Conservation (phyloP, 2,113 vertebrate genomes). For the Colossoma macropomum region DNA sequence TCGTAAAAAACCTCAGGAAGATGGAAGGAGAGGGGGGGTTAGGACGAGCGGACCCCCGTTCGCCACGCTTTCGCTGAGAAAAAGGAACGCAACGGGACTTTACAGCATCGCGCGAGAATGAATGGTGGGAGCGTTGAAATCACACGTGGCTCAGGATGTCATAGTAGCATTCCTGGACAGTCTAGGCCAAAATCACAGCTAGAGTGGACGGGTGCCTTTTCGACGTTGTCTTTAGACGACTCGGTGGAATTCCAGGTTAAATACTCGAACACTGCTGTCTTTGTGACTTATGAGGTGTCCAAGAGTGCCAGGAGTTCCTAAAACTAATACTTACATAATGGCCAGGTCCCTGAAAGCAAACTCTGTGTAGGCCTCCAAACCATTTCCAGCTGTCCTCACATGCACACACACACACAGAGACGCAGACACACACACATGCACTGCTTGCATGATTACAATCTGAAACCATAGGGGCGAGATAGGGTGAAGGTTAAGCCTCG, state of each 20-base stretch:
- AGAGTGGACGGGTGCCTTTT: background rate
- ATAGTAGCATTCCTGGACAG: background rate
- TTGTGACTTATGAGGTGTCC: conserved; percentile 48
- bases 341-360: conserved; percentile 73
- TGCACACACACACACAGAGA: conserved; percentile 38
- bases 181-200: background rate
- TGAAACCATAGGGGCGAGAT: conserved; percentile 55
- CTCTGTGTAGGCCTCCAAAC: conserved; percentile 70
- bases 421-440: conserved; percentile 35
- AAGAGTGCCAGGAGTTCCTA: conserved; percentile 54
- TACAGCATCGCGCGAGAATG: conserved; percentile 8
- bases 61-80: background rate
- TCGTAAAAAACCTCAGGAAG: conserved; percentile 74
- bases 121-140: background rate
- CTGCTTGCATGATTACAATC: conserved; percentile 49
- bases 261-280: conserved; percentile 58
- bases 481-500: conserved; percentile 74
- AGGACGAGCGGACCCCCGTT: conserved; percentile 9
- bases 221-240: conserved; percentile 43
- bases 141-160: background rate
- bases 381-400: conserved; percentile 79
- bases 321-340: conserved; percentile 65
- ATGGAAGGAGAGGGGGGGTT: conserved; percentile 60
- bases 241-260: conserved; percentile 67
- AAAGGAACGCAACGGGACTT: conserved; percentile 18